Base-by-base conservation (phyloP, 2,888 invertebrate genomes). In the Dynastes maya region DNA sequence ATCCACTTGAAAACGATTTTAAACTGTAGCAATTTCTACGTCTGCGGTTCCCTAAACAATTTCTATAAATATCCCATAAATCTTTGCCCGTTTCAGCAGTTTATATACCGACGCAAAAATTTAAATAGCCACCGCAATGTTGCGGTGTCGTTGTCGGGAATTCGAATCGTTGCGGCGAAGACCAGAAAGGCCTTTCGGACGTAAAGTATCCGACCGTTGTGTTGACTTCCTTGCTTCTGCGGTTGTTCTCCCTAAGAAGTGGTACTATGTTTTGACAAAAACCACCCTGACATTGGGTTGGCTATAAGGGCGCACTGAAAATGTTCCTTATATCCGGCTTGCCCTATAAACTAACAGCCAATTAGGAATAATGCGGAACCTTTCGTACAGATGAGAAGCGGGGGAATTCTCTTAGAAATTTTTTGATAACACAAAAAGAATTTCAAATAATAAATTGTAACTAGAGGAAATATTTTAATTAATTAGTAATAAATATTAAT, bases 231-330 rank as follows among this genome's bases (percentile, higher is more conserved):
- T 78, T 76, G 80, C 79, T 81, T 81, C 75, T 82, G 82, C 80
- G 82, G 82, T 82, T 71, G 78, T 71, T 77, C 63, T 75, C 79
- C 78, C 78, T 80, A 82, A 78, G 81, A 80, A 80, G 76, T 80
- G 80, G 80, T 81, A 80, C 80, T 22, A 78, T 80, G 80, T 81
- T 82, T 81, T 81, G 80, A 82, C 77, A 80, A 78, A 82, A 82
- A 58, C 71, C 49, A 49, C 71, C n/a, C 70, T 29, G 70, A 45
- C 45, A 63, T 61, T 6, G 61, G 45, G 49, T 61, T 22, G 27
- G 61, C 8, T 58, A 4, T 49, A 49, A 45, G 72, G 29, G 13
- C 29, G 49, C 11, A 45, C 45, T 74, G 40, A 74, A 74, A 22
- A 22, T n/a, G 22, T 58, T 16, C 22, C 55, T 58, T 45, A 16